Evolutionary conservation across 2,888 invertebrate genomes (phyloP).

Genomic region (Archaeoteleia sp.): DNA sequence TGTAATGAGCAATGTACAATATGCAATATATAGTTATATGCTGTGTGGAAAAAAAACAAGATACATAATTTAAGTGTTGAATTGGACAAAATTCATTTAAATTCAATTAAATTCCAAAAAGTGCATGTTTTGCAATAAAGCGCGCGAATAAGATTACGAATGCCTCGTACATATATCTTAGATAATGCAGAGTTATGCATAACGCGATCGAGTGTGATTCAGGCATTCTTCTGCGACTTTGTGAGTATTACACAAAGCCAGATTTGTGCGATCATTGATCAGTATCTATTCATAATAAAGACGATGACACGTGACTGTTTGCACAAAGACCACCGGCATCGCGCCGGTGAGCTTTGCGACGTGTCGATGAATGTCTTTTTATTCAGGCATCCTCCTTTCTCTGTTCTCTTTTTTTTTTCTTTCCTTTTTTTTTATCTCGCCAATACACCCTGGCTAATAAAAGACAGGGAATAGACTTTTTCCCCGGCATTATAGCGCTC

Average conservation of each 20-base stretch:
- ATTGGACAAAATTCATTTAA: too few relatives aligned
- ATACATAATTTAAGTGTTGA: too few relatives aligned
- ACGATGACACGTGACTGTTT: constrained; percentile 48
- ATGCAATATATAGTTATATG: too few relatives aligned
- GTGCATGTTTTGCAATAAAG: too few relatives aligned
- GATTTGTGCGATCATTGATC: constrained; percentile 39
- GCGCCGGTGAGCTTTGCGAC: constrained; percentile 34
- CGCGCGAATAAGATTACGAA: too few relatives aligned
- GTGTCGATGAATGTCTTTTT: constrained; percentile 48
- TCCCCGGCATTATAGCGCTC: constrained; percentile 42
- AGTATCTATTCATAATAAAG: constrained; percentile 37
- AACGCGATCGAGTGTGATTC: constrained; percentile 2
- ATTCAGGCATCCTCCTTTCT: constrained; percentile 37
- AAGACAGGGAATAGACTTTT: constrained; percentile 40
- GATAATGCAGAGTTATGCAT: constrained; percentile 9
- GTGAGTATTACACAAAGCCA: constrained; percentile 28
- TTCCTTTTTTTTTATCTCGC: constrained; percentile 22
- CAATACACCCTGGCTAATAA: constrained; percentile 21
- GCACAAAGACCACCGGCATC: constrained; percentile 51
- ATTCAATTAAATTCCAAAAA: too few relatives aligned
- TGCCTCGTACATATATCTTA: not conserved
- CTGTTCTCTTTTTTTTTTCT: constrained; percentile 20
- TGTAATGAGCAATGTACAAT: too few relatives aligned
- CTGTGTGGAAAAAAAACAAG: too few relatives aligned
- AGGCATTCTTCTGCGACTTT: constrained; percentile 18